Evolutionary conservation across 2,113 vertebrate species (phyloP).

Genomic region (Astur gentilis): DNA sequence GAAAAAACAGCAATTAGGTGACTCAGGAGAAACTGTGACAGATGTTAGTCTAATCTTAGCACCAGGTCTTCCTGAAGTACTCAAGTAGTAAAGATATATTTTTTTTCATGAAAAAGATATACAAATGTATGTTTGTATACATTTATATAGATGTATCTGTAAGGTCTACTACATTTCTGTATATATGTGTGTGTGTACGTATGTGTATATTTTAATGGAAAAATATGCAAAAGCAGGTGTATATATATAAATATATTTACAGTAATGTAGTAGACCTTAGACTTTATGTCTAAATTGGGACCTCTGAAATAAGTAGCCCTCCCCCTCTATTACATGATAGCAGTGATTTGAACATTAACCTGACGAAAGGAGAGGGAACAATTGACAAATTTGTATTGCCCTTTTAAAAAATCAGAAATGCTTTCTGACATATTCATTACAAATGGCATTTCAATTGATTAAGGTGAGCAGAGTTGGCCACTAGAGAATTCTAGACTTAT

Average conservation of each 20-base stretch:
- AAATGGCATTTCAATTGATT: slow-evolving; percentile 16
- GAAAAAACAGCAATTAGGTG: background rate
- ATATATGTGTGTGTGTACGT: accelerated
- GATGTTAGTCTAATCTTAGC: background rate
- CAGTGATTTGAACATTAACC: background rate
- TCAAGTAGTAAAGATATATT: background rate
- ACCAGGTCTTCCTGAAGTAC: background rate
- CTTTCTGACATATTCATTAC: background rate
- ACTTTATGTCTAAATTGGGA: background rate
- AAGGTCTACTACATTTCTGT: background rate
- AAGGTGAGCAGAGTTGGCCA: slow-evolving; percentile 10
- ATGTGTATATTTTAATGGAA: background rate
- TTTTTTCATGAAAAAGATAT: background rate
- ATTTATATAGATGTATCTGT: background rate
- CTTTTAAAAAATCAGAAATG: slow-evolving; percentile 16
- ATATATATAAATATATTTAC: background rate
- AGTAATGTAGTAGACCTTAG: background rate
- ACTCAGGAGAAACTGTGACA: background rate
- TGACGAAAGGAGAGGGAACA: background rate
- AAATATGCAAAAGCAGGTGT: background rate
- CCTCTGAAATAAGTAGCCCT: background rate
- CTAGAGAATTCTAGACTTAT: slow-evolving; percentile 11
- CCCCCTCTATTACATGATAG: background rate
- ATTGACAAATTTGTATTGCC: background rate
- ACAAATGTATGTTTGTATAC: background rate